Base-by-base conservation (phyloP, 2,797 vertebrate species). In the Manis javanica region DNA sequence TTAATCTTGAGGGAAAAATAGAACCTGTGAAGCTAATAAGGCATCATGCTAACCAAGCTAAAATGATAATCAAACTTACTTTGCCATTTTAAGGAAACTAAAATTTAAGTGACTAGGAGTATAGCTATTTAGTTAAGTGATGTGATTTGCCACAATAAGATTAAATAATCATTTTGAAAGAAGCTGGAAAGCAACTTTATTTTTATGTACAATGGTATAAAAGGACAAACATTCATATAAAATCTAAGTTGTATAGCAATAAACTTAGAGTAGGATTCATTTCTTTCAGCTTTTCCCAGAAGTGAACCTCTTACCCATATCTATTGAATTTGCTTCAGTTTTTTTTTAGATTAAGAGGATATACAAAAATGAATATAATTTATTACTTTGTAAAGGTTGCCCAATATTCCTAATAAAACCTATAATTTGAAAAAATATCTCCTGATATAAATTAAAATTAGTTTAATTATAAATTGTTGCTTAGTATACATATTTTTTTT, bases 381-480 rank as follows among this genome's bases (percentile, higher is more conserved):
- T 61, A 55, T 88, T 72, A 72, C 69, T 96, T 78, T 92, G 26
- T 91, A 84, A 95, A 92, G n/a, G 12, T 61, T 96, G 10, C 24
- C 18, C 19, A 64, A 0, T 55, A 71, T 86, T 72, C 57, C 21
- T 89, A 88, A 81, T 42, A 85, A 95, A 94, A n/a, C 42, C 24
- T 77, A 23, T 53, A 53, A 59, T 78, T 68, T 13, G 15, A 75
- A 84, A 90, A 72, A 86, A 81, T 85, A 42, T 69, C 23, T n/a
- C 74, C 29, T 75, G n/a, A 12, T 46, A 46, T 11, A 46, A 11
- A 46, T 46, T 46, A 46, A 46, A 46, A 46, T 46, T 14, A 72
- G 37, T 74, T 77, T 90, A 90, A 61, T 71, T 87, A 66, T 26
- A 79, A 93, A 85, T 79, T 79, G 15, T 26, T 78, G 24, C 61